phyloP scores from a whole-genome alignment of 1,140 invertebrate species.

The Drosophila navojoa region DNA sequence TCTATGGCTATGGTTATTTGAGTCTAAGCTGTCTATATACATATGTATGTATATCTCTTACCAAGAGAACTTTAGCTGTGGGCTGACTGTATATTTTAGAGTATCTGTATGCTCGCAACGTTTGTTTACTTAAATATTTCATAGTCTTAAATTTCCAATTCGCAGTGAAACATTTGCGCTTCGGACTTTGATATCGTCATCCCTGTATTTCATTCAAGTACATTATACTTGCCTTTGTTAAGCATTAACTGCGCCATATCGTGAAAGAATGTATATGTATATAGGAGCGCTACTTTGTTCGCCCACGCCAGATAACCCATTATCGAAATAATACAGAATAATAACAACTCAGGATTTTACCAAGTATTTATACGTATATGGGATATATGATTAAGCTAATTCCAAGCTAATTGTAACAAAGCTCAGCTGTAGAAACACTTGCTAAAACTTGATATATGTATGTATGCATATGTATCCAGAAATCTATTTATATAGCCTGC shows the following conservation, averaged over 20 bases:
- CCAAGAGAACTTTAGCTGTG: too few relatives aligned
- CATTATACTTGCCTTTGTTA: slow-evolving; percentile 41
- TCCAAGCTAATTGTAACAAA: too few relatives aligned
- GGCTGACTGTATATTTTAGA: too few relatives aligned
- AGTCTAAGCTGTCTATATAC: too few relatives aligned
- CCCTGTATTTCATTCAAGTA: background rate
- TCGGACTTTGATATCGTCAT: slow-evolving; percentile 33
- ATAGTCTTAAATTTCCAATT: background rate
- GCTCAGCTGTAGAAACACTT: background rate
- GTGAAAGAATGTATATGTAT: background rate
- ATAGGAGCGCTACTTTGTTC: background rate
- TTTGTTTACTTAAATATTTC: slow-evolving; percentile 35
- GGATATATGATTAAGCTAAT: too few relatives aligned
- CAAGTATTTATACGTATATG: too few relatives aligned
- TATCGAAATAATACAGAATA: background rate
- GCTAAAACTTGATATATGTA: background rate
- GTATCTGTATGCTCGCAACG: background rate
- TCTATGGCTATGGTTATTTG: too few relatives aligned
- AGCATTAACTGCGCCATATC: slow-evolving; percentile 28
- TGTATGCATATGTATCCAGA: background rate
- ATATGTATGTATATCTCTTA: too few relatives aligned
- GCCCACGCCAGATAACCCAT: background rate
- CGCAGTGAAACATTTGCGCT: slow-evolving; percentile 21
- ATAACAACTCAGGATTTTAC: too few relatives aligned
- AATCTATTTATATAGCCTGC: background rate